Base-by-base conservation (phyloP, 2,113 vertebrate species). In the Salvelinus namaycush region DNA sequence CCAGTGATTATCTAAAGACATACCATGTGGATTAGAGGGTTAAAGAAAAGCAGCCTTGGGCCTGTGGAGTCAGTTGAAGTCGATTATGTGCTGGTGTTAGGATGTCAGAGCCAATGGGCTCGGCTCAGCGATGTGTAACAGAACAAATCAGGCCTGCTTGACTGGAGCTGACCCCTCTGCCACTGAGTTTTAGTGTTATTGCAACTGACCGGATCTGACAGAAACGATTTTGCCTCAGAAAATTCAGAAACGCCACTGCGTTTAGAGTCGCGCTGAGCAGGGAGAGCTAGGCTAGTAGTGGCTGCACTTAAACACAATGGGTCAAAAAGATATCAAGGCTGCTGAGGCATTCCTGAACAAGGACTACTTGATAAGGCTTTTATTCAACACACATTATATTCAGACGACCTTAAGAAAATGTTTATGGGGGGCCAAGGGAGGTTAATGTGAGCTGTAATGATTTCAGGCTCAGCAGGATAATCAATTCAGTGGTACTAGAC, bases 81-180 rank as follows among this genome's bases (percentile, higher is more conserved):
- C 57, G 71, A 74, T 81, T 86, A 83, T 86, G 79, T 66, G 82
- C 78, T 76, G 76, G 34, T 82, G 81, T 82, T 78, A 76, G 69
- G 74, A 73, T 68, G 70, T 83, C 54, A 79, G 65, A 66, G 69
- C 77, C 54, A 72, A 76, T 11, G 31, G 68, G 79, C 64, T 64
- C 49, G 80, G 74, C 68, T 79, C 79, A 86, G 26, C 70, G 66
- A 80, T 80, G 84, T 79, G 67, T 7, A 72, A 79, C 69, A 20
- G 62, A 59, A 79, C 57, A 77, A 79, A 75, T 16, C 72, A 82
- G 75, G 76, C 44, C 0, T 76, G 79, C 76, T 2, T 2, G 11
- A 84, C 84, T 79, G 48, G 77, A n/a, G 1, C 71, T 84, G 84
- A 86, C 87, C 81, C 79, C 79, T 70, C 69, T 1, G 60, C 74